Evolutionary conservation across 1,140 invertebrate genomes (phyloP), one percentile per base, ranked within the genome.

Genomic region (Aculops lycopersici): DNA sequence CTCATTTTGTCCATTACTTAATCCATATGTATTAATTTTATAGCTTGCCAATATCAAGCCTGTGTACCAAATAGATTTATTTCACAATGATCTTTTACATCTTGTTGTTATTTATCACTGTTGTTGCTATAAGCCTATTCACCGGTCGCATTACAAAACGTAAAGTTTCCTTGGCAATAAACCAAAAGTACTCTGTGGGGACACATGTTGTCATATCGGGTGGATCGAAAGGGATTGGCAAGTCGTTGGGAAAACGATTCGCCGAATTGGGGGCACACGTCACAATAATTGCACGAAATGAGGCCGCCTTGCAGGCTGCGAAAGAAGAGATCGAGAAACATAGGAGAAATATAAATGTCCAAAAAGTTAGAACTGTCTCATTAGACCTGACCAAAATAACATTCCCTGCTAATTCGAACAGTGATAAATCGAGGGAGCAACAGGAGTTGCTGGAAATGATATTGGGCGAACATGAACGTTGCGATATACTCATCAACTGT

Each of bases 161-260:
- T n/a, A n/a, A n/a, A n/a, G n/a, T n/a, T n/a, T n/a, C n/a, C n/a
- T n/a, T n/a, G n/a, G n/a, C n/a, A n/a, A n/a, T n/a, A n/a, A n/a
- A 31, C n/a, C 24, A n/a, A 31, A 8, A n/a, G 8, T 31, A 31
- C 24, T 31, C 24, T 8, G 24, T n/a, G 8, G 38, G 5, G 4
- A 40, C 20, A 36, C 41, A 43, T 39, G 42, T 46, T 4, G 12
- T 46, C 3, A 63, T 90, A n/a, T 86, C 79, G 18, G 86, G 86
- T 37, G 86, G 84, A 20, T 92, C 84, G 0, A 84, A 78, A 61
- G 86, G 86, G 4, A 94, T 94, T 48, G 86, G 86, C 3, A 74
- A 79, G 55, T 65, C 68, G 37, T 52, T 79, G 16, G 84, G 80
- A 1, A 60, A 71, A 14, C 62, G 75, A 50, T 74, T 70, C 21